These are phyloP conservation scores for Choloepus hoffmanni DNA, from an alignment of 2,113 vertebrate genomes.

Conservation along the genomic window DNA sequence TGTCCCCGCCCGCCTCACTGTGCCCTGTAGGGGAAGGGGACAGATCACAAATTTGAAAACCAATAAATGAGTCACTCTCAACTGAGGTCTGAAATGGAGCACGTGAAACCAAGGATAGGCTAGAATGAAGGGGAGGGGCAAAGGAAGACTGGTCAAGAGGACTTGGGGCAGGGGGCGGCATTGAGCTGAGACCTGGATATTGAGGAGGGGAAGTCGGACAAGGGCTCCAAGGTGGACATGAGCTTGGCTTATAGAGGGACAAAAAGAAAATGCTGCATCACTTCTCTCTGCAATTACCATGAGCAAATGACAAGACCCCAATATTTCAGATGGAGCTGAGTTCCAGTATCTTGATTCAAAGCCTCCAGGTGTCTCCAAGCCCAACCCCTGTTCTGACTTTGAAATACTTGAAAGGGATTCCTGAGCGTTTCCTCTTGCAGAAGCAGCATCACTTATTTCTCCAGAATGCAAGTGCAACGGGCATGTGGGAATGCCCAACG, in stretches of 20 bases:
- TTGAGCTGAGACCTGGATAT: background rate
- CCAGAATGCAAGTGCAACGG: background rate
- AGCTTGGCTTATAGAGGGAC: background rate
- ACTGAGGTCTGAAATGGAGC: background rate
- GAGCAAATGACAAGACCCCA: background rate
- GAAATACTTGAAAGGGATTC: conserved; percentile 5
- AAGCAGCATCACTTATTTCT: background rate
- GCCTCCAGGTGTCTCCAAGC: background rate
- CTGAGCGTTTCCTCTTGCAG: background rate
- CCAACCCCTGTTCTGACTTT: background rate
- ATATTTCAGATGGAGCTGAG: background rate
- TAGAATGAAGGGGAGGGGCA: fast-evolving
- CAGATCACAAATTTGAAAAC: background rate
- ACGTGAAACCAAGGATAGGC: background rate
- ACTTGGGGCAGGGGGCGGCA: background rate
- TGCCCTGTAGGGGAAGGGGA: background rate
- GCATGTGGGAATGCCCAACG: background rate
- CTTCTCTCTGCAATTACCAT: conserved; percentile 10
- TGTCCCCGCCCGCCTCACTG: background rate
- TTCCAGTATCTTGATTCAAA: background rate
- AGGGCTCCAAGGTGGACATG: background rate
- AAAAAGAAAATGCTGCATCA: background rate
- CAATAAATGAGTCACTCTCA: background rate
- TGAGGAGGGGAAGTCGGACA: background rate
- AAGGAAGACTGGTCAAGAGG: no score